phyloP scores from a whole-genome alignment of 2,888 invertebrate species.

The Tiphia femorata region DNA sequence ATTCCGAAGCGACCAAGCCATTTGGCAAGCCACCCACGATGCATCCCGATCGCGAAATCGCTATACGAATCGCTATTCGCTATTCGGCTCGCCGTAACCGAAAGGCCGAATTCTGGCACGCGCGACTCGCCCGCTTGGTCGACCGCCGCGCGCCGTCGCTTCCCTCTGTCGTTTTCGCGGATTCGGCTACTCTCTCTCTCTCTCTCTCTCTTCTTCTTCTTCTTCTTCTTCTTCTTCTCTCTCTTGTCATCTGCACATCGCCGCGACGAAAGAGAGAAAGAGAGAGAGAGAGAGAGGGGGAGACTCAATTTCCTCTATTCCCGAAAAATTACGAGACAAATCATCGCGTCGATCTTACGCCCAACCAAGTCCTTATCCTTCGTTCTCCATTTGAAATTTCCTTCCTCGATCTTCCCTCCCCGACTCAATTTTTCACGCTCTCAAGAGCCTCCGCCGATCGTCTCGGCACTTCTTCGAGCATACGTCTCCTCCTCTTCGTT shows the following conservation, averaged over 20 bases:
- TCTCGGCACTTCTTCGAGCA: too few species aligned
- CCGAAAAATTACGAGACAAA: too few species aligned
- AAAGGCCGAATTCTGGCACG: slow-evolving; percentile 21
- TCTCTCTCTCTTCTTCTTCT: slow-evolving; percentile 14
- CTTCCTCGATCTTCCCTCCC: too few species aligned
- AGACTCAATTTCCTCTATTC: too few species aligned
- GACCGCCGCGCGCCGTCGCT: slow-evolving; percentile 12
- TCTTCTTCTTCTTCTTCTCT: slow-evolving; percentile 14
- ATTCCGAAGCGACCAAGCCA: too few species aligned
- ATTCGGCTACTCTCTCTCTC: not conserved
- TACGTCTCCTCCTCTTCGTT: too few species aligned
- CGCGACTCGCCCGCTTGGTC: slow-evolving; percentile 4
- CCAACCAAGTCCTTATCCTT: too few species aligned
- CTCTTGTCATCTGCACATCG: slow-evolving; percentile 24
- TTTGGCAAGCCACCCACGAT: slow-evolving; percentile 1
- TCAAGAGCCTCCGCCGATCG: too few species aligned
- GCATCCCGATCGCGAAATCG: slow-evolving; percentile 24
- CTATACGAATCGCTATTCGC: too few species aligned
- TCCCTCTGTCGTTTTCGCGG: not conserved
- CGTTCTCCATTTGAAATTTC: too few species aligned
- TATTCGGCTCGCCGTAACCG: slow-evolving; percentile 10
- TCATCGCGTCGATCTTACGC: too few species aligned
- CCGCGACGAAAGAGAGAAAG: slow-evolving; percentile 23
- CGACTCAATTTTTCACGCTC: too few species aligned
- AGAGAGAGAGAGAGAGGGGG: slow-evolving; percentile 14